These are phyloP conservation scores for Podiceps cristatus DNA, from an alignment of 2,113 vertebrate genomes.

Conservation along the genomic window DNA sequence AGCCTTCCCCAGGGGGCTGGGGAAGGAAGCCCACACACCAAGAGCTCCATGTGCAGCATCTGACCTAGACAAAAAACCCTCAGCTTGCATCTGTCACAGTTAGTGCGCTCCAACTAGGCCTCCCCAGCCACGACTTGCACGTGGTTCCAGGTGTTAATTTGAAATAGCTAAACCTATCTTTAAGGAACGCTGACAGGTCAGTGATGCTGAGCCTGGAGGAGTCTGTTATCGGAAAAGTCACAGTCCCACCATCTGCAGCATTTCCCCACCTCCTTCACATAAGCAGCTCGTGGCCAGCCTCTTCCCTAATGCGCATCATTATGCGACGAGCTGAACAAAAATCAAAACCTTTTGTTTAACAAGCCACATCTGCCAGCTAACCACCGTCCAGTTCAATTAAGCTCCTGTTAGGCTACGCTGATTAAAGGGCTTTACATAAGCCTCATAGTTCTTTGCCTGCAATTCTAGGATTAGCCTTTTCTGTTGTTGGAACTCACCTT, in stretches of 20 bases:
- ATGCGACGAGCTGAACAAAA: background rate
- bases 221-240: background rate
- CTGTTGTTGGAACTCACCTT: background rate
- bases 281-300: background rate
- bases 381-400: background rate
- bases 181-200: background rate
- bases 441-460: background rate
- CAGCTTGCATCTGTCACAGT: background rate
- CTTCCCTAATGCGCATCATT: background rate
- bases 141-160: accelerated
- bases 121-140: background rate
- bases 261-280: background rate
- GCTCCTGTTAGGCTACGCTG: background rate
- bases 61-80: background rate
- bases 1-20: background rate
- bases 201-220: background rate
- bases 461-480: background rate
- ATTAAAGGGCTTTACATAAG: constrained; percentile 35
- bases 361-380: background rate
- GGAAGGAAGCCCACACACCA: background rate
- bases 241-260: background rate
- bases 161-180: background rate
- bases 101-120: accelerated
- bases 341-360: background rate
- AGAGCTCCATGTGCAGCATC: background rate